Conservation (phyloP, 2,797 vertebrate genomes). For the Geranospiza caerulescens region DNA sequence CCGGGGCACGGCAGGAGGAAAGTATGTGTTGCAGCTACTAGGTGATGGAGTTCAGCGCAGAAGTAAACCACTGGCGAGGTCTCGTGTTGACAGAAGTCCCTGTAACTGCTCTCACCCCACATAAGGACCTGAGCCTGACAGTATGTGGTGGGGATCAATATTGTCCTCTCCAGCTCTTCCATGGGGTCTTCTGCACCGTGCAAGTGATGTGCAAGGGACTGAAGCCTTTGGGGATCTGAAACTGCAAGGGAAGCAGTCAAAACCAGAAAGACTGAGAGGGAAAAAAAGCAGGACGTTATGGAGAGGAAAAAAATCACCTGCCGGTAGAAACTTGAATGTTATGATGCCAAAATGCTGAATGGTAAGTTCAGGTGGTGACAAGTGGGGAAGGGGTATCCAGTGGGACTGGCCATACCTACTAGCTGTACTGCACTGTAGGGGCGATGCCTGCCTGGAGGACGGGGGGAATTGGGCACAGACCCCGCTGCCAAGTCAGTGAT, state of each 20-base stretch:
- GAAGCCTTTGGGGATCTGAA: background rate
- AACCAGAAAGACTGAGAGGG: background rate
- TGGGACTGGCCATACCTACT: background rate
- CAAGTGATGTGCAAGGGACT: background rate
- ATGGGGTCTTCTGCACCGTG: background rate
- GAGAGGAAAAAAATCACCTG: background rate
- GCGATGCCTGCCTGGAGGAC: rapidly evolving
- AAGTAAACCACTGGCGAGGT: rapidly evolving
- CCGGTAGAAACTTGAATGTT: background rate
- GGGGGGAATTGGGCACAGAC: rapidly evolving
- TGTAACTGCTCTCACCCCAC: rapidly evolving
- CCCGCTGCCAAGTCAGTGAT: rapidly evolving
- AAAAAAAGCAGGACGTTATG: background rate
- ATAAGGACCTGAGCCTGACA: background rate
- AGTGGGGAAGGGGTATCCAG: background rate
- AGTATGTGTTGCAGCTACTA: rapidly evolving
- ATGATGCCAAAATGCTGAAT: background rate
- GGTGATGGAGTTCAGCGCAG: background rate
- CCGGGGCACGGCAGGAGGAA: background rate
- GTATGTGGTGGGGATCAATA: rapidly evolving
- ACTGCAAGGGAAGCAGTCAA: background rate
- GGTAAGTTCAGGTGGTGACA: background rate
- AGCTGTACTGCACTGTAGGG: rapidly evolving
- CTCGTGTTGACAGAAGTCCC: rapidly evolving
- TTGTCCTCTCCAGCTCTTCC: background rate